Conservation (phyloP, 2,113 vertebrate species). For the Emydura subglobosa region DNA sequence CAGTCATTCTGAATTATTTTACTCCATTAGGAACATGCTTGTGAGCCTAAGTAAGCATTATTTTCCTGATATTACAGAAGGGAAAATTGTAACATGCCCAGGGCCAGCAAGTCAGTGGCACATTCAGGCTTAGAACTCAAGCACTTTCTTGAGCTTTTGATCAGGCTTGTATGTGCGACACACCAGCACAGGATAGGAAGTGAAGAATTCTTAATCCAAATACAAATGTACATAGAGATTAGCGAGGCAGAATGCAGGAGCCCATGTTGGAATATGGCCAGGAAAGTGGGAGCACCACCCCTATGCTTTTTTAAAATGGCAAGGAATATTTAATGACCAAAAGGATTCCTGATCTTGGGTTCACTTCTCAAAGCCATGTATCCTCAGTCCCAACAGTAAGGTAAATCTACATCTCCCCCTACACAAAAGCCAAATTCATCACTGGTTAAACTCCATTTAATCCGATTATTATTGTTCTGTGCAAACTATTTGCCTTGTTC, state of each 20-base stretch:
- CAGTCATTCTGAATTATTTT: neutral
- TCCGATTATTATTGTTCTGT: neutral
- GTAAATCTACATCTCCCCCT: neutral
- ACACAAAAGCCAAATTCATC: neutral
- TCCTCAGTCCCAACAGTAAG: neutral
- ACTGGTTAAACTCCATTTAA: neutral
- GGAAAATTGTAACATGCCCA: conserved; percentile 31
- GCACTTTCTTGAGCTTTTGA: conserved; percentile 39
- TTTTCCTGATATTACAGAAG: neutral
- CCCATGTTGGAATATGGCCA: neutral
- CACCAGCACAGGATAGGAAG: conserved; percentile 23
- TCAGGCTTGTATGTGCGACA: conserved; percentile 13
- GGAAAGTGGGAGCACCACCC: neutral
- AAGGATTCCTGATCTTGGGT: neutral
- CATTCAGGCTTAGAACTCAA: conserved; percentile 34
- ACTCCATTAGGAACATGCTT: neutral
- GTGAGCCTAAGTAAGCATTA: conserved; percentile 21
- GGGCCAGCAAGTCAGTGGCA: neutral
- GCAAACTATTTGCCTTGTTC: neutral
- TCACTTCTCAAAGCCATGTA: neutral
- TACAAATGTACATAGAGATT: neutral
- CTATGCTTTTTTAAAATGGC: neutral
- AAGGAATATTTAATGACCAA: neutral
- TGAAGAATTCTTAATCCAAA: conserved; percentile 13
- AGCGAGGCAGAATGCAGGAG: neutral